Conservation (phyloP, 2,888 invertebrate species). For the Leucania comma region DNA sequence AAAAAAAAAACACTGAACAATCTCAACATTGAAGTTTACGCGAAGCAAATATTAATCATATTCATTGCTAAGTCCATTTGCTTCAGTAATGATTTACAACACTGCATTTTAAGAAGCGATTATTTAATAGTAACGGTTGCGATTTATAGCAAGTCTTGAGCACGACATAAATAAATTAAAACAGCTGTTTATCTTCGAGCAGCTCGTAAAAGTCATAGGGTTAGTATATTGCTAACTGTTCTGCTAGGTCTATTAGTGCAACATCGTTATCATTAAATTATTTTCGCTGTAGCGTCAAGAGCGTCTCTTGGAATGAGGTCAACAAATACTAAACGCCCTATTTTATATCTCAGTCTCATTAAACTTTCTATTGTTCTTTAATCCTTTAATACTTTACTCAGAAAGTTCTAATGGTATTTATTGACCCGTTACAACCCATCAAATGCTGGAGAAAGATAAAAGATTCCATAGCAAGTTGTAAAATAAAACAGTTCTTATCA, state of each 20-base stretch:
- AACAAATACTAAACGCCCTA: constrained; percentile 31
- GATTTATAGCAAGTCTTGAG: constrained; percentile 56
- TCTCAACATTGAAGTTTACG: constrained; percentile 48
- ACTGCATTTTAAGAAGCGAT: constrained; percentile 54
- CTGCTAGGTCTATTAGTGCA: constrained; percentile 29
- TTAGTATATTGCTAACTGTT: constrained; percentile 45
- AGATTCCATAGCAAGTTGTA: constrained; percentile 23
- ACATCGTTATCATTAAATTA: constrained; percentile 40
- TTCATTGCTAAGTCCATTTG: constrained; percentile 53
- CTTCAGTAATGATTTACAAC: constrained; percentile 54
- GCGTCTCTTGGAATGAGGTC: constrained; percentile 23
- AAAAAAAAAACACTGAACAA: constrained; percentile 28
- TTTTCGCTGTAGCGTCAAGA: constrained; percentile 8
- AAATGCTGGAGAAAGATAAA: constrained; percentile 41
- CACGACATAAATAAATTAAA: constrained; percentile 51
- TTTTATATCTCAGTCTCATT: constrained; percentile 33
- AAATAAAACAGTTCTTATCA: constrained; percentile 42
- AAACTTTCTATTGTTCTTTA: constrained; percentile 44
- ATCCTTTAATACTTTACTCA: constrained; percentile 43
- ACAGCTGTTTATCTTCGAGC: constrained; percentile 53
- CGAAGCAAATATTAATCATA: constrained; percentile 53
- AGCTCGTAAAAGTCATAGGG: constrained; percentile 55
- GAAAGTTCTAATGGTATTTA: constrained; percentile 56
- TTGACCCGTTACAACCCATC: constrained; percentile 57
- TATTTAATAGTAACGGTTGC: constrained; percentile 45